Evolutionary conservation across 1,140 invertebrate genomes (phyloP).

Genomic region (Meloidogyne floridensis): DNA sequence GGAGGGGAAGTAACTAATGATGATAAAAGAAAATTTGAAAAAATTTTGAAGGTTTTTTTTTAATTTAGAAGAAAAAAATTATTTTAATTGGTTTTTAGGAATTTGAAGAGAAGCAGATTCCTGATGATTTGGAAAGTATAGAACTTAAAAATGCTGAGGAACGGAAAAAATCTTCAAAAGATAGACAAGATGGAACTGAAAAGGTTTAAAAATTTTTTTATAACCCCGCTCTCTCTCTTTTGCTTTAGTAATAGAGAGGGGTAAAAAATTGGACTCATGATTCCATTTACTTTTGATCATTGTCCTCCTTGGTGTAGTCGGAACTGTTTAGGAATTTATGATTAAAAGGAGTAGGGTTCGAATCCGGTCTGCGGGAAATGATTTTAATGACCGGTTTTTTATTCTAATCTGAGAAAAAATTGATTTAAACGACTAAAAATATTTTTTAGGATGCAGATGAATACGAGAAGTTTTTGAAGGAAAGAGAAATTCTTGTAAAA

Average conservation of each 20-base stretch:
- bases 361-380: background rate
- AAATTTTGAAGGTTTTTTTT: background rate
- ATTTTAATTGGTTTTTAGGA: slow-evolving; percentile 32
- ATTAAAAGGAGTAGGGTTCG: background rate
- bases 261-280: too few relatives aligned
- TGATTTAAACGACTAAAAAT: background rate
- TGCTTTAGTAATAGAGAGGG: too few relatives aligned
- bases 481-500: slow-evolving; percentile 26
- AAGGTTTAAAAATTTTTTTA: slow-evolving; percentile 7
- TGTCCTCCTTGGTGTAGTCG: too few relatives aligned
- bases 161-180: slow-evolving; percentile 17
- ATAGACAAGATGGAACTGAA: slow-evolving; percentile 31
- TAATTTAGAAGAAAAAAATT: background rate
- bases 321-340: too few relatives aligned
- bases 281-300: too few relatives aligned
- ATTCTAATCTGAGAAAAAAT: background rate
- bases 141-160: background rate
- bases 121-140: slow-evolving; percentile 30
- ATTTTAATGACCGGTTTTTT: background rate
- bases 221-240: too few relatives aligned
- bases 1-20: background rate
- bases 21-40: slow-evolving; percentile 5
- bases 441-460: slow-evolving; percentile 34
- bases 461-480: slow-evolving; percentile 18
- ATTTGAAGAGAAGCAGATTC: slow-evolving; percentile 34